phyloP scores from a whole-genome alignment of 2,113 vertebrate genomes.

The Cebus imitator region DNA sequence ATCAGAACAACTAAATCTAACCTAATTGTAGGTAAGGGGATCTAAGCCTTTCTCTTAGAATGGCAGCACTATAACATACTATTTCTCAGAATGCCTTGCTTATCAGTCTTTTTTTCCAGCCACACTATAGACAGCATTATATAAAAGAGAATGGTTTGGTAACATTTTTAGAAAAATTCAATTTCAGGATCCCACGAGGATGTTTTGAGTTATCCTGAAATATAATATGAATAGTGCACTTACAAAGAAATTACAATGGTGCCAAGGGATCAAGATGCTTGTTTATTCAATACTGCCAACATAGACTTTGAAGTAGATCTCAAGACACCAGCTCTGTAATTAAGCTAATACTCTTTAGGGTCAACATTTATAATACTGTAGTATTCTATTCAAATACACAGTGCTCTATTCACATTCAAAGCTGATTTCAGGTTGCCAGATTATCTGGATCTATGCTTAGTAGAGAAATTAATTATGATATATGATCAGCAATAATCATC shows the following conservation, averaged over 20 bases:
- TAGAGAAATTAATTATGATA: conserved; percentile 25
- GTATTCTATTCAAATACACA: not conserved
- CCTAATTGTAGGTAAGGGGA: not conserved
- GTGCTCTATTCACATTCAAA: not conserved
- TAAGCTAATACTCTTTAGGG: not conserved
- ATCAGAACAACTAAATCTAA: not conserved
- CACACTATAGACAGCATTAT: not conserved
- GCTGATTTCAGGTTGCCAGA: not conserved
- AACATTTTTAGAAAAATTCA: conserved; percentile 14
- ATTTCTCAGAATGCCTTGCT: not conserved
- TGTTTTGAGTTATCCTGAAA: not conserved
- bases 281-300: not conserved
- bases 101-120: not conserved
- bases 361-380: not conserved
- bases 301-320: not conserved
- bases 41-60: not conserved
- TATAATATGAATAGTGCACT: not conserved
- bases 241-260: not conserved
- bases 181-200: conserved; percentile 4
- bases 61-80: not conserved
- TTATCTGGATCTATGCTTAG: conserved; percentile 6
- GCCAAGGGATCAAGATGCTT: not conserved
- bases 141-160: not conserved
- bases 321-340: conserved; percentile 10
- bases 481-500: not conserved